Evolutionary conservation across 2,797 vertebrate species (phyloP), one percentile per base, ranked within the genome.

Genomic region (Perodicticus potto): DNA sequence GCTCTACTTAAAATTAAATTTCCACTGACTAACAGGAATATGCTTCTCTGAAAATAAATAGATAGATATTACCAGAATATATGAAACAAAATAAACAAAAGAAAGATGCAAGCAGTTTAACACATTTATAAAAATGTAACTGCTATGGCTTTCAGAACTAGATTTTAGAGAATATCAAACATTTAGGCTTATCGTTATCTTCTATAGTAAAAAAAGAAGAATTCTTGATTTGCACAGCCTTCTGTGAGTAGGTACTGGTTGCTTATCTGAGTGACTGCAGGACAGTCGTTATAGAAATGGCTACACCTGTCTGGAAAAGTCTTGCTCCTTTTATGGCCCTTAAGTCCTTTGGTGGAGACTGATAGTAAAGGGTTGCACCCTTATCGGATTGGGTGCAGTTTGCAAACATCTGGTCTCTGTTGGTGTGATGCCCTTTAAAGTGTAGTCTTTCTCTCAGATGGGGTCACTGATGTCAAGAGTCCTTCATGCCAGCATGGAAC

Each of bases 21-120:
- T 86, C n/a, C 25, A 82, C 72, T 96, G 49, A 82, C 4, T 57
- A 72, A 78, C 90, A 43, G 49, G 23, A 67, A 43, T 83, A 27
- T 25, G 25, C 1, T 88, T 32, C 29, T 76, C 6, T 96, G 65
- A 94, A 95, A 83, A 86, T 67, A 86, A 96, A 34, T 20, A 88
- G 69, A 40, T 19, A 84, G 17, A 72, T 82, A 91, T 49, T 83
- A 83, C 11, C 34, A 95, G 34, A 95, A 40, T 95, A 59, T 85
- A 40, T 80, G 40, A 29, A 92, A 65, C 4, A 91, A 84, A 61
- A 93, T 82, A 11, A 89, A 84, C n/a, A 80, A 74, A 63, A 74
- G 34, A 45, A 87, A 91, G 55, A 74, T 78, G 19, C 13, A 90
- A 81, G 89, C 2, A 63, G 57, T 49, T 86, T 86, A 84, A 89